Percentiles rank a stretch among this genome's conserved stretches.
phyloP scores from a whole-genome alignment of 2,113 vertebrate species.

The Pseudois nayaur region DNA sequence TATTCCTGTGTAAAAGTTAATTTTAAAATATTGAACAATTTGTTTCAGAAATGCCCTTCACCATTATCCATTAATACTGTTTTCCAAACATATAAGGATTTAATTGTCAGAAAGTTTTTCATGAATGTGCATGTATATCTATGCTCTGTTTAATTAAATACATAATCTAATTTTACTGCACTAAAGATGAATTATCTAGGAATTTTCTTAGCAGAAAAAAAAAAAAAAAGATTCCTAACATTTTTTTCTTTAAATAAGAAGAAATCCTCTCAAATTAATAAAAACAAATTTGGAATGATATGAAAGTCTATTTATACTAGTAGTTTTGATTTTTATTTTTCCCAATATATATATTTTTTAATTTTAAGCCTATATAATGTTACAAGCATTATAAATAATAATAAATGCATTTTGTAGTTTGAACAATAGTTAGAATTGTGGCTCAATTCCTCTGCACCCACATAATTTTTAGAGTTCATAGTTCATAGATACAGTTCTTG shows the following conservation, averaged over 20 bases:
- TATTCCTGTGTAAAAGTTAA: neutral
- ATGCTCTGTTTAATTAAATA: neutral
- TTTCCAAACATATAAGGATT: neutral
- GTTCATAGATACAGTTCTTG: neutral
- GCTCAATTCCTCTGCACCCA: neutral
- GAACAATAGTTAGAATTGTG: neutral
- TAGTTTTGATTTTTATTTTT: neutral
- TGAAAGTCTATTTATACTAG: neutral
- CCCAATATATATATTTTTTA: neutral
- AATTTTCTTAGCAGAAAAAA: neutral
- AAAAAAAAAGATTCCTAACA: neutral
- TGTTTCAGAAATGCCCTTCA: neutral
- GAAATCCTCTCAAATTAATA: neutral
- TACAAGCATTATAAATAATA: neutral
- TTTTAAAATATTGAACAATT: neutral
- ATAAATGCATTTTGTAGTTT: neutral
- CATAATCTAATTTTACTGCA: neutral
- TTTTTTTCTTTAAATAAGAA: neutral
- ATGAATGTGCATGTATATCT: neutral
- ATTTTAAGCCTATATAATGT: neutral
- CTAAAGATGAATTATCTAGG: neutral
- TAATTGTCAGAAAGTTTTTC: neutral
- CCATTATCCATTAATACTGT: neutral
- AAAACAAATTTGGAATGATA: neutral
- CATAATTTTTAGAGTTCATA: neutral